Evolutionary conservation across 2,797 vertebrate species (phyloP), one percentile per base, ranked within the genome.

Genomic region (Gadopsis bispinosus): DNA sequence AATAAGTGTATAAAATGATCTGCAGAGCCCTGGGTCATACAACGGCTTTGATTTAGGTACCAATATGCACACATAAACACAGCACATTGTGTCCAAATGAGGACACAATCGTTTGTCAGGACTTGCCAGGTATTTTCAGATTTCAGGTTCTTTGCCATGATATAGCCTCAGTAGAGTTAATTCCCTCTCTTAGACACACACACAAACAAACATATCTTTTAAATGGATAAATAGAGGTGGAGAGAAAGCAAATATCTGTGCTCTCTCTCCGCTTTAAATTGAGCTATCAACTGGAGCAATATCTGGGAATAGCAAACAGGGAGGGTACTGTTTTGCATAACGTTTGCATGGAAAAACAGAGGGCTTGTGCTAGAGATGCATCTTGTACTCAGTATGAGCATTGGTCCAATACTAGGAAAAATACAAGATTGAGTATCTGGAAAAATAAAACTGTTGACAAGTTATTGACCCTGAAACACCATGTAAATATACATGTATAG

Each of bases 211-310:
- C 58, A 63, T 3, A 29, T 14, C 22, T 35, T 62, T 65, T 66
- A 48, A 73, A 56, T 60, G 47, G 20, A 50, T 69, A 77, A 85
- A 81, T 65, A 45, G 54, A 56, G 53, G 75, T 67, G n/a, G 26
- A 64, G 69, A 75, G 68, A 78, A 74, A 65, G 65, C 63, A 83
- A 83, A 78, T 59, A 58, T 71, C 63, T 65, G 55, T 58, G 50
- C 26, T 26, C 26, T 26, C 26, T 26, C 11, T 65, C 60, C 22
- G 22, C 41, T 81, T 58, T 75, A 81, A 79, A 75, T 59, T 56
- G 63, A 78, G 50, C 45, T 53, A 75, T 83, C 67, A 76, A 41
- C 66, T 69, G 35, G 54, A 76, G 41, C 20, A 65, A 22, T 20
- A 29, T 73, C 39, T 73, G 26, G 9, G 66, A 77, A 74, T 50